A percentile compares a stretch with the other conserved stretches of the same genome.
Conservation (phyloP, 2,888 invertebrate genomes). For the Tachina fera region DNA sequence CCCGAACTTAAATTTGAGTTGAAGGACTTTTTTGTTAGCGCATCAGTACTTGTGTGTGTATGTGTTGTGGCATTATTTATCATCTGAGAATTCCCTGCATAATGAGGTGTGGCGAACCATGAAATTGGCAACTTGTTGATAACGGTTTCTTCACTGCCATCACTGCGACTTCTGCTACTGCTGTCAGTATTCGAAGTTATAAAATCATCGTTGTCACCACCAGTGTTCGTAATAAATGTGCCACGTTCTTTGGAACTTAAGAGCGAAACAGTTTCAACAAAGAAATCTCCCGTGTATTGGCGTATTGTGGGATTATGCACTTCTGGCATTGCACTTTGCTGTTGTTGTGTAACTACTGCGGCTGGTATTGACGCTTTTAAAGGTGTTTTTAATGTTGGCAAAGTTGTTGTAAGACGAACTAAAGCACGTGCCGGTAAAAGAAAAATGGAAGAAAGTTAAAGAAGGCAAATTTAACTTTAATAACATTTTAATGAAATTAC, state of each 20-base stretch:
- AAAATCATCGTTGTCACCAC: constrained; percentile 23
- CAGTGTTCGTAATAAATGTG: constrained; percentile 73
- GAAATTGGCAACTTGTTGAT: constrained; percentile 79
- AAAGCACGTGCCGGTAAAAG: constrained; percentile 33
- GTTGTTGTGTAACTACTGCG: constrained; percentile 48
- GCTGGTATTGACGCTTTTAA: constrained; percentile 33
- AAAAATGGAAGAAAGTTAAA: constrained; percentile 43
- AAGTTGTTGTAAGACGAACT: constrained; percentile 67
- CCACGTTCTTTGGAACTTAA: constrained; percentile 75
- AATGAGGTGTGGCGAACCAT: constrained; percentile 75
- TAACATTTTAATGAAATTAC: constrained; percentile 59
- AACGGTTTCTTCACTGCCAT: constrained; percentile 70
- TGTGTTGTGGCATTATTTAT: constrained; percentile 32
- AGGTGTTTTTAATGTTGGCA: constrained; percentile 50
- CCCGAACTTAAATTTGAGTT: constrained; percentile 30
- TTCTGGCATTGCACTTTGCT: constrained; percentile 38
- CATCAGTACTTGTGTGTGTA: constrained; percentile 23
- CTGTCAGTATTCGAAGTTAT: constrained; percentile 3
- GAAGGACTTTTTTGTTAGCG: constrained; percentile 47
- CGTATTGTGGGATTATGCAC: constrained; percentile 60
- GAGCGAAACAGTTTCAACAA: constrained; percentile 76
- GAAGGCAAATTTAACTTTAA: constrained; percentile 51
- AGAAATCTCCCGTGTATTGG: constrained; percentile 75
- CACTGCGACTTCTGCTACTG: background rate
- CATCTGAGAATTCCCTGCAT: constrained; percentile 69